A percentile compares a stretch with the other conserved stretches of the same genome.
phyloP scores from a whole-genome alignment of 92 coral and sea anemone species.

The Porites cylindrica region DNA sequence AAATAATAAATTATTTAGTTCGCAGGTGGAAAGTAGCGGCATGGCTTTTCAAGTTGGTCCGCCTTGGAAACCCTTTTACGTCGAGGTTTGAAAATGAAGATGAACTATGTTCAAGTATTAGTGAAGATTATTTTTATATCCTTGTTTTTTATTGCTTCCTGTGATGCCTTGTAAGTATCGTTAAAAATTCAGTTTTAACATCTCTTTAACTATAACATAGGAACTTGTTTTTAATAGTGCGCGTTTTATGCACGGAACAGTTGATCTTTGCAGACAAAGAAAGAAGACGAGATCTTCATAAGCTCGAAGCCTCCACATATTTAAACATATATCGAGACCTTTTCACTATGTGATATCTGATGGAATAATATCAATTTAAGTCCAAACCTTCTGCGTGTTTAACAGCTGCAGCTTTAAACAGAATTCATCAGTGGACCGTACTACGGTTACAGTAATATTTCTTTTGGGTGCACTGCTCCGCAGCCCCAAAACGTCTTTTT shows the following conservation, averaged over 20 bases:
- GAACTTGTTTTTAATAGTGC: not conserved
- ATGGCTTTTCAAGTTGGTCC: not conserved
- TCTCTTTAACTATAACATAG: not conserved
- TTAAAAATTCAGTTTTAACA: not conserved
- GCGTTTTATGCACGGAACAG: not conserved
- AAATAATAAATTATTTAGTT: slow-evolving; percentile 14
- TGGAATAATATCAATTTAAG: too few species aligned
- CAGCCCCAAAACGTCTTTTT: too few species aligned
- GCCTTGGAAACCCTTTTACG: not conserved
- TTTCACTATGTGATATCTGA: too few species aligned
- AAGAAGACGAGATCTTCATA: too few species aligned
- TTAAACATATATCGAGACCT: too few species aligned
- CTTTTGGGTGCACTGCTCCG: too few species aligned
- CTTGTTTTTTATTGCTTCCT: not conserved
- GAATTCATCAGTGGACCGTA: too few species aligned
- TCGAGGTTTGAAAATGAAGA: slow-evolving; percentile 7
- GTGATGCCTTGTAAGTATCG: slow-evolving; percentile 14
- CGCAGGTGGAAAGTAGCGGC: slow-evolving; percentile 22
- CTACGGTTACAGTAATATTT: too few species aligned
- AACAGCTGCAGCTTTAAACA: too few species aligned
- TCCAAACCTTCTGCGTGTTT: too few species aligned
- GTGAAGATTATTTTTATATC: not conserved
- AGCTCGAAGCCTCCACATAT: too few species aligned
- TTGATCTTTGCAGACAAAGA: too few species aligned
- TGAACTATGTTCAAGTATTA: slow-evolving; percentile 1